Evolutionary conservation across 2,888 invertebrate species (phyloP).

Genomic region (Phengaris arion): DNA sequence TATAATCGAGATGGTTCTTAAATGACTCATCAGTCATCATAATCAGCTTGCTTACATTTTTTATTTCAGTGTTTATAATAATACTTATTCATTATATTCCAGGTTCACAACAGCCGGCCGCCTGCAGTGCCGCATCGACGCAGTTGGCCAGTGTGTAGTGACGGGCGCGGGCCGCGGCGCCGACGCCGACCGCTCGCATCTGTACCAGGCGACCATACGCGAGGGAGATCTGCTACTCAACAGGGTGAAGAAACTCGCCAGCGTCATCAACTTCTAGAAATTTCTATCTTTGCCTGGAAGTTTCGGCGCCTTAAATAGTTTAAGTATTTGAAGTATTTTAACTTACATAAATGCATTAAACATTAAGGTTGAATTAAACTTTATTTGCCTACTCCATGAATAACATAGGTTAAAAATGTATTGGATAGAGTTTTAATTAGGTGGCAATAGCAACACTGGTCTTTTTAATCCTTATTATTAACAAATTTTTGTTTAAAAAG

Average conservation of each 20-base stretch:
- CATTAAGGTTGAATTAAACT: too few relatives aligned
- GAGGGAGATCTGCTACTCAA: slow-evolving; percentile 98
- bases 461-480: not conserved
- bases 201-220: slow-evolving; percentile 98
- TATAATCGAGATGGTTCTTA: too few relatives aligned
- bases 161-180: slow-evolving; percentile 82
- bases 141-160: slow-evolving; percentile 97
- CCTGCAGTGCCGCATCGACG: slow-evolving; percentile 98
- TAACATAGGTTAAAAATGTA: too few relatives aligned
- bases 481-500: not conserved
- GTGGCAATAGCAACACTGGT: not conserved
- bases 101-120: slow-evolving; percentile 98
- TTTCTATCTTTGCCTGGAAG: not conserved
- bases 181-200: slow-evolving; percentile 79
- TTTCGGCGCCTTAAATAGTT: not conserved
- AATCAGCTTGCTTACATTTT: too few relatives aligned
- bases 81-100: not conserved
- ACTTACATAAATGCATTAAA: too few relatives aligned
- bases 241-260: slow-evolving; percentile 98
- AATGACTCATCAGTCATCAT: too few relatives aligned
- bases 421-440: too few relatives aligned
- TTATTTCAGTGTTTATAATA: too few relatives aligned
- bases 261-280: slow-evolving; percentile 97
- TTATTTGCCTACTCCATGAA: too few relatives aligned
- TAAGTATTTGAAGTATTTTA: not conserved